Base-by-base conservation (phyloP, 2,113 vertebrate species). In the Todiramphus chloris region DNA sequence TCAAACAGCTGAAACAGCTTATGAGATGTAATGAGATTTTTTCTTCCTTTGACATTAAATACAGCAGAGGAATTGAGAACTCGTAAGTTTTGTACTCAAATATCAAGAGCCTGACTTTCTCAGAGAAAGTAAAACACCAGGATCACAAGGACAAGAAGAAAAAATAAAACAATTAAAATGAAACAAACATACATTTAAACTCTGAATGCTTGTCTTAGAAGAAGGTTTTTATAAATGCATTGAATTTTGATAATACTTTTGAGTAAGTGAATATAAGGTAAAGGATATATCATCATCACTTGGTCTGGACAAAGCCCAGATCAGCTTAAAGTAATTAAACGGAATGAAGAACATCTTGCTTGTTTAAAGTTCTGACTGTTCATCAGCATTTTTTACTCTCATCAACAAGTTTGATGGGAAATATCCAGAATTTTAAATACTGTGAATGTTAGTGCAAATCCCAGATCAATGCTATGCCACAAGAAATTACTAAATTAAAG, bases 191-290 rank as follows among this genome's bases (percentile, higher is more conserved):
- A 30, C 3, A n/a, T 63, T 62, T 66, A 18, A 51, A 75, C 27
- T 73, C 28, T 41, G 20, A 83, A 56, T 70, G 2, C 35, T 75
- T 79, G 13, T n/a, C 24, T 72, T 68, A 46, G 9, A 27, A 83
- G 9, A 77, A 79, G 27, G 51, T 30, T 46, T 7, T 73, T 6
- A 48, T 39, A 11, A 69, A 74, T 27, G 3, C 3, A 28, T 3
- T 56, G 33, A 69, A 4, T 48, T 81, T 80, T 83, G 21, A 12
- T 44, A 70, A 76, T 33, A 3, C 3, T 70, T 83, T 43, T 15
- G 0, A 46, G 10, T 46, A 46, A 46, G 5, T 9, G 0, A 46
- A 28, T 59, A 21, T 19, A 44, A 20, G 2, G 1, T 77, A 77
- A 3, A 2, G 6, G 11, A 11, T 39, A 24, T 60, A 33, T 43